These are phyloP conservation scores for Crenichthys baileyi DNA, from an alignment of 2,797 vertebrate genomes.

Conservation along the genomic window DNA sequence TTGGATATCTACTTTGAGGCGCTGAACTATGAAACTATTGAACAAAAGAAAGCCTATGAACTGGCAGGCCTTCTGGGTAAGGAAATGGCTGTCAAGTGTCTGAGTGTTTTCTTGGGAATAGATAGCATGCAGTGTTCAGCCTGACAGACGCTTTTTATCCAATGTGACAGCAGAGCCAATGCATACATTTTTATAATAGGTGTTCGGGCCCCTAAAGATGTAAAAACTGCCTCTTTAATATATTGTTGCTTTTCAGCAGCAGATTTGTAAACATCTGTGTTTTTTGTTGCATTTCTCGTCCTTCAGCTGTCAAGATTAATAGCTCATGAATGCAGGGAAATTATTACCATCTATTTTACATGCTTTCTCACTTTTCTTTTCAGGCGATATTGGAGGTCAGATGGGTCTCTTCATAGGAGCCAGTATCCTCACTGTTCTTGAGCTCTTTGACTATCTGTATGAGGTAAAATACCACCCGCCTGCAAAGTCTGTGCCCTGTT, in stretches of 20 bases:
- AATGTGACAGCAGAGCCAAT: constrained; percentile 47
- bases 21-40: constrained; percentile 98
- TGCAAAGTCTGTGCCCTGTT: not conserved
- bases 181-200: constrained; percentile 45
- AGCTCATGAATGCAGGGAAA: not conserved
- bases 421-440: constrained; percentile 95
- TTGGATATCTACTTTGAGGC: constrained; percentile 99
- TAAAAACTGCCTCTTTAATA: constrained; percentile 44
- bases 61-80: constrained; percentile 96
- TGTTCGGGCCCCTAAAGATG: constrained; percentile 43
- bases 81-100: constrained; percentile 53
- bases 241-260: constrained; percentile 15
- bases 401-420: constrained; percentile 99
- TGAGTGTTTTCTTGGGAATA: constrained; percentile 18
- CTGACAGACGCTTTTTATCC: constrained; percentile 50
- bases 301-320: constrained; percentile 3
- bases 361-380: constrained; percentile 15
- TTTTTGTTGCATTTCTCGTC: constrained; percentile 32
- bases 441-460: constrained; percentile 97
- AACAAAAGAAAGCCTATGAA: constrained; percentile 99
- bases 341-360: not conserved
- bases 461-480: constrained; percentile 83
- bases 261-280: constrained; percentile 13
- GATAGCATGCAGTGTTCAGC: constrained; percentile 35
- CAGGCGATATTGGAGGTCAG: constrained; percentile 98